Evolutionary conservation across 2,888 invertebrate genomes (phyloP).

Genomic region (Brachypalpus laphriformis): DNA sequence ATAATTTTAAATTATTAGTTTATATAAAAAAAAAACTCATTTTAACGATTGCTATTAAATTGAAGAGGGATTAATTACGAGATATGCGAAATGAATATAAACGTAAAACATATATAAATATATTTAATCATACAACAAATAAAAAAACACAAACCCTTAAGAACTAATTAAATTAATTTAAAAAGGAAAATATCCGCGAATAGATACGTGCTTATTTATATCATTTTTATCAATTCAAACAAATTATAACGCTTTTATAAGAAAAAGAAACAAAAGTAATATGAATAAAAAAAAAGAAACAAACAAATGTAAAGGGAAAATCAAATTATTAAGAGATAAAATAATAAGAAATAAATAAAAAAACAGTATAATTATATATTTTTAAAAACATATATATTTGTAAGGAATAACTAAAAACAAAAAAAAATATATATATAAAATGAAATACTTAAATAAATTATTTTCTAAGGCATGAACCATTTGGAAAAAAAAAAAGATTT

Average conservation of each 20-base stretch:
- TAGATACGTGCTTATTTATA: conserved; percentile 68
- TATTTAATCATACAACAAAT: conserved; percentile 49
- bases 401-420: conserved; percentile 68
- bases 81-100: conserved; percentile 16
- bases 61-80: not conserved
- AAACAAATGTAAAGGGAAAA: conserved; percentile 73
- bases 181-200: conserved; percentile 56
- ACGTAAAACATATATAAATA: conserved; percentile 42
- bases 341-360: conserved; percentile 33
- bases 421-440: conserved; percentile 64
- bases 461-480: conserved; percentile 75
- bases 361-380: conserved; percentile 69
- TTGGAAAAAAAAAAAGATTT: conserved; percentile 53
- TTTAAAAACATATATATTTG: conserved; percentile 74
- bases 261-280: conserved; percentile 10
- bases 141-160: conserved; percentile 6
- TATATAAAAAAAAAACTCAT: not conserved
- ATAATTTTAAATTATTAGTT: not conserved
- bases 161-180: conserved; percentile 52
- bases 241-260: conserved; percentile 71
- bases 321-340: conserved; percentile 64
- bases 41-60: conserved; percentile 3
- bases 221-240: conserved; percentile 68
- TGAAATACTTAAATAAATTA: conserved; percentile 74
- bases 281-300: conserved; percentile 32